Base-by-base conservation (phyloP, 1,140 invertebrate species). In the Conus betulinus region DNA sequence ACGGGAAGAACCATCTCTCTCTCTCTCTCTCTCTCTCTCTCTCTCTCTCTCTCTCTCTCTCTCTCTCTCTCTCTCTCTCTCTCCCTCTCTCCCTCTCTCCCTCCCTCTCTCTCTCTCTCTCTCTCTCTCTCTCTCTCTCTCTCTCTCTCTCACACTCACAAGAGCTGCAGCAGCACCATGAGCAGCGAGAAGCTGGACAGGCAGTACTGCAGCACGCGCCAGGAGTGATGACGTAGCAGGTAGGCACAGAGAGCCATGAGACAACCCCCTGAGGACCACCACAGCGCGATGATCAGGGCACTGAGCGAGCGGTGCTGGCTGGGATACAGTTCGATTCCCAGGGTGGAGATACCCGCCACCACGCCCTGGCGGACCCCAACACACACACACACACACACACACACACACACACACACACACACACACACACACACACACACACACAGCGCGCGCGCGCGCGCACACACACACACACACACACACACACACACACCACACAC, bases 281-380 rank as follows among this genome's bases (percentile, higher is more conserved):
- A n/a, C 11, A 57, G 25, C 2, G 81, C 23, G 81, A n/a, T 51
- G 52, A 83, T 55, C 53, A 57, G 81, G 39, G 55, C 81, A 17
- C 20, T 20, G 10, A 83, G 23, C 8, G 52, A 57, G 51, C 81
- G 51, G 23, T 53, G 23, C 15, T 57, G 10, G 11, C 25, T 55
- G n/a, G 81, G 81, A n/a, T 20, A 55, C 52, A 83, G 81, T 25
- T 83, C 81, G 6, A 57, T 83, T 25, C 25, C 23, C 81, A 83
- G n/a, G 15, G 52, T 83, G 55, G 81, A 52, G 1, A 51, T 74
- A 15, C 84, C 60, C 17, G 84, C 55, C 13, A 85, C 84, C 52
- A 74, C 57, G 0, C 39, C 67, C 67, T 85, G 57, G n/a, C n/a
- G 17, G n/a, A 17, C 67, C 60, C 17, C 60, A 13, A 11, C 8